These are phyloP conservation scores for Musca domestica DNA, from an alignment of 1,140 invertebrate species.

Conservation along the genomic window DNA sequence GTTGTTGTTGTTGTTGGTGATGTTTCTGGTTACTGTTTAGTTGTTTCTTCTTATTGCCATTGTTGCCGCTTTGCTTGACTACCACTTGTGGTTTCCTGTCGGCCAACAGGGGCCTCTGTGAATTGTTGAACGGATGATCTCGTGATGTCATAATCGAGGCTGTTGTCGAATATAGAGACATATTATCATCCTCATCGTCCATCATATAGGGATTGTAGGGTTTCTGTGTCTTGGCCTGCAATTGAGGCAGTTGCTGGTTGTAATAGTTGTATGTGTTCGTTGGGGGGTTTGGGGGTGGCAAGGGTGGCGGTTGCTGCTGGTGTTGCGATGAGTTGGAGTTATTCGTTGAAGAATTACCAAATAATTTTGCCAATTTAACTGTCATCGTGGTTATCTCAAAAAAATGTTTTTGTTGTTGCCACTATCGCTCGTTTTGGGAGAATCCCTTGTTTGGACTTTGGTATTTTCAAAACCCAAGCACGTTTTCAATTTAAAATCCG, in stretches of 20 bases:
- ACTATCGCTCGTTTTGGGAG: neutral
- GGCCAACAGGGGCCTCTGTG: conserved; percentile 42
- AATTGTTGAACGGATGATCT: conserved; percentile 46
- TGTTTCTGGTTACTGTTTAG: conserved; percentile 23
- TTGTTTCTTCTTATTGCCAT: conserved; percentile 30
- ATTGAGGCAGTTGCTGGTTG: conserved; percentile 29
- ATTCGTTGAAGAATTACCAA: conserved; percentile 29
- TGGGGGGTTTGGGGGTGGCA: conserved; percentile 38
- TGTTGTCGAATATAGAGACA: conserved; percentile 33
- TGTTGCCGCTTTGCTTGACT: conserved; percentile 29
- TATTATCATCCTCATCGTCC: conserved; percentile 45
- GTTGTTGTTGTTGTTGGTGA: conserved; percentile 20
- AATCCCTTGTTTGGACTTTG: neutral
- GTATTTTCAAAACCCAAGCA: conserved; percentile 23
- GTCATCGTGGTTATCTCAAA: conserved; percentile 34
- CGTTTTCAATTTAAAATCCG: conserved; percentile 43
- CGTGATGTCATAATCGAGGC: conserved; percentile 40
- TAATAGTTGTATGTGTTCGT: conserved; percentile 31
- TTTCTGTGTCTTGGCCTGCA: conserved; percentile 20
- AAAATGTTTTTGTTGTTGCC: neutral
- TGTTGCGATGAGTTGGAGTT: neutral
- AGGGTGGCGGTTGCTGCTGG: conserved; percentile 26
- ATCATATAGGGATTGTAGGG: conserved; percentile 27
- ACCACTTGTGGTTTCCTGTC: conserved; percentile 34
- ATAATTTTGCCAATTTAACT: conserved; percentile 47